A percentile compares a stretch with the other conserved stretches of the same genome.
phyloP scores from a whole-genome alignment of 2,113 vertebrate species.

The Pitta sordida region DNA sequence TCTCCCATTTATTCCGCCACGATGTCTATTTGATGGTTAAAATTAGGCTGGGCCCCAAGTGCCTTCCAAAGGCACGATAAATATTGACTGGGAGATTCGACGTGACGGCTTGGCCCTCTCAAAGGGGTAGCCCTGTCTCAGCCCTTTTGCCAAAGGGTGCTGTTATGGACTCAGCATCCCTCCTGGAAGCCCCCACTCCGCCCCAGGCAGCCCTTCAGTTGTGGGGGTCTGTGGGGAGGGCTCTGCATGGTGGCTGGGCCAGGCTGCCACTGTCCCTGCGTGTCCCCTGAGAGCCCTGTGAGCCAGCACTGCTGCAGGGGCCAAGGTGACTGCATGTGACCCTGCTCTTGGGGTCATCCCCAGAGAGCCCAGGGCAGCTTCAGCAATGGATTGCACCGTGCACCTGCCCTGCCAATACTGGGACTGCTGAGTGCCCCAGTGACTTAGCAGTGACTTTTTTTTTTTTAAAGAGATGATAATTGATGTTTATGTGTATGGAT shows the following conservation, averaged over 20 bases:
- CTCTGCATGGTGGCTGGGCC: neutral
- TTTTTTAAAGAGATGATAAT: neutral
- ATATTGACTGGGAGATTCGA: slow-evolving; percentile 6
- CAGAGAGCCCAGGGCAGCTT: neutral
- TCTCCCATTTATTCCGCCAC: slow-evolving; percentile 13
- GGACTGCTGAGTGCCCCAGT: neutral
- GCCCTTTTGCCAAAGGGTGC: neutral
- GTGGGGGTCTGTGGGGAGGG: neutral
- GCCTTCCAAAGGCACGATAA: slow-evolving; percentile 35
- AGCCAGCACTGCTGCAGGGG: neutral
- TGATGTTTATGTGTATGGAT: neutral
- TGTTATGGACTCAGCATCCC: neutral
- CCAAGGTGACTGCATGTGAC: neutral
- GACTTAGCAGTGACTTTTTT: neutral
- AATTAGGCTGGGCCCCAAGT: slow-evolving; percentile 23
- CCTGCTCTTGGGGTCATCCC: neutral
- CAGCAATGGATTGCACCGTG: rapidly evolving
- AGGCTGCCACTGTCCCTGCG: neutral
- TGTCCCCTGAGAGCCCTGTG: neutral
- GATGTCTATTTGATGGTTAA: slow-evolving; percentile 12
- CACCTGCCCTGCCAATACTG: rapidly evolving
- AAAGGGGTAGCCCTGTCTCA: rapidly evolving
- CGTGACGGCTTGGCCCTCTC: neutral
- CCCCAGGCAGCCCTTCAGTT: rapidly evolving
- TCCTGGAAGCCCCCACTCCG: rapidly evolving